These are phyloP conservation scores for Solenopsis fugax DNA, from an alignment of 1,140 invertebrate species.

Conservation along the genomic window DNA sequence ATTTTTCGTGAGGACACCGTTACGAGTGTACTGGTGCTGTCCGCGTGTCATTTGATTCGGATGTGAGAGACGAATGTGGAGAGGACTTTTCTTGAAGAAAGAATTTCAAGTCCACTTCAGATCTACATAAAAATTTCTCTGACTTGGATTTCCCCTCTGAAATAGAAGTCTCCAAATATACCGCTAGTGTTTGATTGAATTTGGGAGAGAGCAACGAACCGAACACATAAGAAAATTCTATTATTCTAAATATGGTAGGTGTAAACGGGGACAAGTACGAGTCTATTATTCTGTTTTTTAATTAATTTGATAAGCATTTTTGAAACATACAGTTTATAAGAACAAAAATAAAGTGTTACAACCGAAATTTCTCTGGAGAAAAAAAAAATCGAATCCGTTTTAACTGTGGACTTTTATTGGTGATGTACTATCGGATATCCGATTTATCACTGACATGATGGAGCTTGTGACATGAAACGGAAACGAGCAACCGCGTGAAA, in stretches of 20 bases:
- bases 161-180: background rate
- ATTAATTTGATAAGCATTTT: background rate
- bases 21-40: background rate
- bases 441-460: background rate
- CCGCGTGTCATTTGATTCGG: slow-evolving; percentile 29
- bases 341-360: background rate
- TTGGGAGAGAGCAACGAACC: background rate
- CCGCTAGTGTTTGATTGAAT: background rate
- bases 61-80: slow-evolving; percentile 26
- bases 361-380: background rate
- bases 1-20: slow-evolving; percentile 34
- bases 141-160: background rate
- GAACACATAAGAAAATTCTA: background rate
- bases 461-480: background rate
- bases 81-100: background rate
- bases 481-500: background rate
- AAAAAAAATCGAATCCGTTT: slow-evolving; percentile 4
- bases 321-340: background rate
- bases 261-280: too few relatives aligned
- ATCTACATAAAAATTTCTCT: background rate
- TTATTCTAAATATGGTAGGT: too few relatives aligned
- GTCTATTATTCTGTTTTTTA: background rate
- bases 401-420: background rate
- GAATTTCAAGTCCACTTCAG: slow-evolving; percentile 26
- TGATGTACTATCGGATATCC: background rate